Evolutionary conservation across 2,113 vertebrate genomes (phyloP).

Genomic region (Sus scrofa): T2T-Sscrofa CM000813.6:50017001-50017500

Average conservation of each 20-base stretch:
- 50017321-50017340: not conserved
- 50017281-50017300: conserved; percentile 14
- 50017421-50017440: not conserved
- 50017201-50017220: not conserved
- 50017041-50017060: too few relatives aligned
- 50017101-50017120: not conserved
- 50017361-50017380: not conserved
- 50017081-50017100: conserved; percentile 14
- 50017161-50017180: conserved; percentile 31
- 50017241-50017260: not conserved
- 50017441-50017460: not conserved
- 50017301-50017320: not conserved
- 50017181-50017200: not conserved
- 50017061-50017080: not conserved
- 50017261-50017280: not conserved
- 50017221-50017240: not conserved
- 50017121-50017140: not conserved
- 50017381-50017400: not conserved
- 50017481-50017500: too few relatives aligned
- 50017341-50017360: not conserved
- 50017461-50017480: not conserved
- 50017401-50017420: not conserved
- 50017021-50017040: too few relatives aligned
- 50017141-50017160: not conserved
- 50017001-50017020: too few relatives aligned